Evolutionary conservation across 2,797 vertebrate genomes (phyloP), one percentile per base, ranked within the genome.

Genomic region (Chiroxiphia lanceolata): DNA sequence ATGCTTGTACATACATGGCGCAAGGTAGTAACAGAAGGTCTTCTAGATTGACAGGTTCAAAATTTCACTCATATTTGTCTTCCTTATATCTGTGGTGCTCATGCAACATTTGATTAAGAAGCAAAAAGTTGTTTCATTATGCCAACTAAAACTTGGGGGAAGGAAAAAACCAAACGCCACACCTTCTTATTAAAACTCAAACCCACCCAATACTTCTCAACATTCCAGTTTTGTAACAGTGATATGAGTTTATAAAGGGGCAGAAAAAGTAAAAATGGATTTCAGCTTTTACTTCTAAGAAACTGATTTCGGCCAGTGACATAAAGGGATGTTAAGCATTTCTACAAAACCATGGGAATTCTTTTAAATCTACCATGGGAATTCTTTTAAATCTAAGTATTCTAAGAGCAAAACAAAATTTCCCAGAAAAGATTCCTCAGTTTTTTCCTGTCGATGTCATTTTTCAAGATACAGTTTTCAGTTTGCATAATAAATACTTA

Each of bases 41-140:
- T 95, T 95, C 86, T 74, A 76, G 78, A 86, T 70, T 67, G 83
- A 70, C 86, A 93, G 94, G 93, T 83, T 79, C 80, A 79, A 68
- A 93, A 90, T 56, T 83, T 72, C 70, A 92, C 60, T 61, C 27
- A 1, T 48, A 54, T 64, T 85, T 82, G 64, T 50, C 63, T 82
- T 56, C 21, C 40, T 84, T 69, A 0, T 44, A 33, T 84, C 59
- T 94, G 57, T 91, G 54, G 79, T 71, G 69, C 75, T 90, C 42
- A 5, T 44, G 31, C 14, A 81, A 36, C 33, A 76, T 48, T 67
- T n/a, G 31, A 53, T 64, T 72, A 48, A 70, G 57, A 85, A 75
- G 38, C 61, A 64, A 75, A 87, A 86, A 67, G 25, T 36, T 48
- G 29, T 71, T 77, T 23, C 15, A 7, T 85, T 82, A 34, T 1